Base-by-base conservation (phyloP, 2,888 invertebrate genomes). In the Himalopsyche anomala region DNA sequence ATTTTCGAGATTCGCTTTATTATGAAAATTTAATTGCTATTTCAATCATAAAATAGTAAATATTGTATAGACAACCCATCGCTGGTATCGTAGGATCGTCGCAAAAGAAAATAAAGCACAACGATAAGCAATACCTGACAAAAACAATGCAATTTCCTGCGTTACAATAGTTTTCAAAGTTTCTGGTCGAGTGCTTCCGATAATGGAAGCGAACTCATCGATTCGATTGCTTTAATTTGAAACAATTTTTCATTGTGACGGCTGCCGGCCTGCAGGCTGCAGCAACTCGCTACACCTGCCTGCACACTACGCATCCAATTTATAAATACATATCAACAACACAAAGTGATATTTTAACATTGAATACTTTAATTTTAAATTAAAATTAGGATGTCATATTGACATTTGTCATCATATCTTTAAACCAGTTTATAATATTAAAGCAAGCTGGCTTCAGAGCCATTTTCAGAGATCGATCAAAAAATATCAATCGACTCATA, bases 161-260 rank as follows among this genome's bases (percentile, higher is more conserved):
- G 38, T 38, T 2, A 38, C 74, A 74, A 74, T 74, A 38, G 38
- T 74, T 74, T 74, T 36, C 74, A 74, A 74, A 74, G 74, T 15
- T 74, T 36, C 28, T 15, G 74, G 36, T 74, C 36, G 74, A 74
- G 38, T 19, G 74, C 74, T 74, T 74, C 36, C 38, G 19, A 74
- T 74, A 36, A 74, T 74, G 74, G 74, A 74, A 74, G 74, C 74
- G 38, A 74, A 74, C 38, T 74, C 74, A 38, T 74, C 74, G 74
- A 74, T 74, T 36, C 74, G 28, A 74, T 38, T 36, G 74, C 74
- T 74, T 38, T 15, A 74, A 38, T 36, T 74, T 36, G 15, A 74
- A 74, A 74, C 74, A 11, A 74, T 74, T 74, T 74, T 74, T 28
- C 38, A 38, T 74, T 36, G 36, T 12, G 5, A 74, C 17, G 69